These are phyloP conservation scores for Pogoniulus pusillus DNA, from an alignment of 2,797 vertebrate species.

Conservation along the genomic window DNA sequence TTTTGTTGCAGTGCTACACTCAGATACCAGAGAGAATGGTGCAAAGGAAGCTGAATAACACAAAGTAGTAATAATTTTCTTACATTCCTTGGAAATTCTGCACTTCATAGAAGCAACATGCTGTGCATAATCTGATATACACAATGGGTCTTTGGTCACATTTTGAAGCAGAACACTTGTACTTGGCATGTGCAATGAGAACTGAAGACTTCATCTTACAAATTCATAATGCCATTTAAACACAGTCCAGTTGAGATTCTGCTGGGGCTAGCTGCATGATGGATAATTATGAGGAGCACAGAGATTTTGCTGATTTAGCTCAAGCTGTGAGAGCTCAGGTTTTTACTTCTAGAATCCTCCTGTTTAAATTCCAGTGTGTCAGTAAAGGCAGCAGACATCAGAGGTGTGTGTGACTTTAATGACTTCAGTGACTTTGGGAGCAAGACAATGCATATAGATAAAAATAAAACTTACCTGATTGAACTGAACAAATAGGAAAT, in stretches of 20 bases:
- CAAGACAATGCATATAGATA: not conserved
- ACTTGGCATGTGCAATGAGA: not conserved
- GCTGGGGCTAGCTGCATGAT: not conserved
- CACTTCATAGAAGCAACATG: not conserved
- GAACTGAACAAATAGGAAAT: not conserved
- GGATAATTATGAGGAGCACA: not conserved
- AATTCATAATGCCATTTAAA: constrained; percentile 3
- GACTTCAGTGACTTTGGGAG: constrained; percentile 20
- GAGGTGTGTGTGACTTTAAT: not conserved
- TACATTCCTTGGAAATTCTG: not conserved
- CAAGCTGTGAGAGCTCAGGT: not conserved
- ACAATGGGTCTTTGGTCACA: not conserved
- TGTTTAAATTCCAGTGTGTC: not conserved
- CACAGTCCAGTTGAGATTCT: not conserved
- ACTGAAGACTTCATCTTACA: not conserved
- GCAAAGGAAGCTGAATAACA: not conserved
- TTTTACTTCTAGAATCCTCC: constrained; percentile 1
- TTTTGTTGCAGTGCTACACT: not conserved
- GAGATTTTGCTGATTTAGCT: constrained; percentile 14
- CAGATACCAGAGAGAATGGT: not conserved
- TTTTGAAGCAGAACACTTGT: not conserved
- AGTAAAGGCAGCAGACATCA: not conserved
- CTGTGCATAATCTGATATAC: not conserved
- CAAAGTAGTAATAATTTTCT: not conserved
- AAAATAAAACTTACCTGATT: not conserved